Evolutionary conservation across 92 coral and sea anemone genomes (phyloP).

Genomic region (Palythoa grandiflora): DNA sequence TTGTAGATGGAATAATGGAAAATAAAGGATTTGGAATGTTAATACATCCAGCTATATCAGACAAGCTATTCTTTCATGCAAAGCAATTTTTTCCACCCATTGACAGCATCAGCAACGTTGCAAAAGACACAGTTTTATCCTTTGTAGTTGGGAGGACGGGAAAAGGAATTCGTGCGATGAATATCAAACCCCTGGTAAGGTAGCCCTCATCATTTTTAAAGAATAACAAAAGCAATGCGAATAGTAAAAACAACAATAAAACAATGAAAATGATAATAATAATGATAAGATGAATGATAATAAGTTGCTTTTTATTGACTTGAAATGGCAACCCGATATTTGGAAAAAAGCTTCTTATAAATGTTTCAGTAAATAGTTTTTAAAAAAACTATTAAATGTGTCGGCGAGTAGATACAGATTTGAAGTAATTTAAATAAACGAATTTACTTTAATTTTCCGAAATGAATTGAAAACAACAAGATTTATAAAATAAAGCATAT

Average conservation of each 20-base stretch:
- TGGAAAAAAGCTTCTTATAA: no score
- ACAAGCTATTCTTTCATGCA: constrained; percentile 66
- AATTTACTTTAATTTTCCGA: no score
- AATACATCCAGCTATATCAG: constrained; percentile 58
- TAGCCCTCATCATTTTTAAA: background rate
- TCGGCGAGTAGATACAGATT: no score
- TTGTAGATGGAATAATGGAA: constrained; percentile 35
- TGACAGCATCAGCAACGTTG: constrained; percentile 46
- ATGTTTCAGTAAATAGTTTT: no score
- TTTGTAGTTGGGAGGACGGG: constrained; percentile 65
- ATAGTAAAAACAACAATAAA: background rate
- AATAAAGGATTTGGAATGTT: constrained; percentile 64
- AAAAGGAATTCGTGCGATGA: constrained; percentile 67
- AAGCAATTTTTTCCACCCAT: constrained; percentile 75
- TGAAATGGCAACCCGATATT: no score
- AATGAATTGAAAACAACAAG: no score
- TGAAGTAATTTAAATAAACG: no score
- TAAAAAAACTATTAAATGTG: no score
- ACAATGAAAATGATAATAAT: background rate
- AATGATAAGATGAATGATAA: no score
- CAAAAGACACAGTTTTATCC: constrained; percentile 53
- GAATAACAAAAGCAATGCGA: background rate
- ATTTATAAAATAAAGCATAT: no score
- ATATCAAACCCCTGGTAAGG: constrained; percentile 49
- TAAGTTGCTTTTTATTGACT: no score